Conservation (phyloP, 2,888 invertebrate species). For the Chrysotoxum bicinctum region DNA sequence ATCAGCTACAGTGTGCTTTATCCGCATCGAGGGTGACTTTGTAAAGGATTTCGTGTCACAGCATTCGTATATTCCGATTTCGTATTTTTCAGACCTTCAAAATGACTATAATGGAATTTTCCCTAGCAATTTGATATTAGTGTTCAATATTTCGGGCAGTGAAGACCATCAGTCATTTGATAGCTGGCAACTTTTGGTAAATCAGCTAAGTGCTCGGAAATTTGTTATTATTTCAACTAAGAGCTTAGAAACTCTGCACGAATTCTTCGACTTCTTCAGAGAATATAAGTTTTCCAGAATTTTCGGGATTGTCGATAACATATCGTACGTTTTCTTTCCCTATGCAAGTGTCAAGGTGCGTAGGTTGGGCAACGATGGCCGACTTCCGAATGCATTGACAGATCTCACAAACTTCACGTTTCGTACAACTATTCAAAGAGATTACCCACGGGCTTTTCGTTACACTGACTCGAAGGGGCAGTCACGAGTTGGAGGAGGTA, state of each 20-base stretch:
- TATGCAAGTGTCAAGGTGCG: neutral
- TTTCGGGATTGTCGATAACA: neutral
- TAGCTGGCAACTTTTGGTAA: neutral
- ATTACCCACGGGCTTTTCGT: slow-evolving; percentile 23
- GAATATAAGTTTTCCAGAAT: slow-evolving; percentile 27
- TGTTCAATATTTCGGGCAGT: neutral
- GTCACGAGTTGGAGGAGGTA: slow-evolving; percentile 6
- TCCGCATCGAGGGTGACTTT: neutral
- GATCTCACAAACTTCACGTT: slow-evolving; percentile 19
- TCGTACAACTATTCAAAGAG: slow-evolving; percentile 19
- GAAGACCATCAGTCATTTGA: neutral
- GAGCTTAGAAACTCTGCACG: neutral
- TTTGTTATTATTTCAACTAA: neutral
- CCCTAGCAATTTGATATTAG: neutral
- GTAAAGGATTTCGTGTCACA: neutral
- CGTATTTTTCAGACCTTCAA: neutral
- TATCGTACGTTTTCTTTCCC: neutral
- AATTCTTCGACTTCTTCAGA: neutral
- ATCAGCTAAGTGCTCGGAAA: slow-evolving; percentile 14
- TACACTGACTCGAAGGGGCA: neutral
- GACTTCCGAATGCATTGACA: neutral
- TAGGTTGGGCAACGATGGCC: neutral
- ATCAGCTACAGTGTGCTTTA: neutral
- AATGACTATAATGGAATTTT: neutral
- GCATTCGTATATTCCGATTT: neutral